phyloP scores from a whole-genome alignment of 2,888 invertebrate species.

The Druceiella hillmani region DNA sequence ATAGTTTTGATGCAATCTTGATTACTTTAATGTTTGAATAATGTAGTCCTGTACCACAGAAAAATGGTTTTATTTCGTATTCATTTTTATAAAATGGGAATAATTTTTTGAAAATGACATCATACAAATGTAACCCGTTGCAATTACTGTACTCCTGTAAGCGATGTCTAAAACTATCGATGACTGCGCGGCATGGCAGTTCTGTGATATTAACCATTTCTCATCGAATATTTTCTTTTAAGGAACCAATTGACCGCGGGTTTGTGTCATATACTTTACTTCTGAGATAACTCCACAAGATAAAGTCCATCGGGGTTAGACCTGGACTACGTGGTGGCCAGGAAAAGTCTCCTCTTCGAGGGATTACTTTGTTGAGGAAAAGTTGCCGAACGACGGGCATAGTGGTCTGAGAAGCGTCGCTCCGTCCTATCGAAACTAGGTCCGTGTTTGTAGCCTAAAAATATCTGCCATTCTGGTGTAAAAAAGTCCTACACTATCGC shows the following conservation, averaged over 20 bases:
- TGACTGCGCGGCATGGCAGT: constrained; percentile 14
- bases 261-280: no score
- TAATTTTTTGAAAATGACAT: constrained; percentile 15
- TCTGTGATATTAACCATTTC: constrained; percentile 17
- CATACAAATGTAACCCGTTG: constrained; percentile 18
- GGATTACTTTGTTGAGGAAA: constrained; percentile 14
- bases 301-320: constrained; percentile 4
- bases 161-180: constrained; percentile 15
- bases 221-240: constrained; percentile 18
- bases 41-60: no score
- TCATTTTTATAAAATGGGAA: no score
- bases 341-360: constrained; percentile 12
- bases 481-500: constrained; percentile 21
- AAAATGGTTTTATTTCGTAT: no score
- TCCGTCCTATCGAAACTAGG: constrained; percentile 20
- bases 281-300: constrained; percentile 9
- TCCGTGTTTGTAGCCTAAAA: constrained; percentile 15
- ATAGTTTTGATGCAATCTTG: no score
- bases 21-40: no score
- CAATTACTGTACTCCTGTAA: constrained; percentile 16
- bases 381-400: constrained; percentile 12
- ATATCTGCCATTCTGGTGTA: constrained; percentile 17
- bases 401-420: constrained; percentile 18
- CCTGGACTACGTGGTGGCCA: no score
- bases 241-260: constrained; percentile 11